Evolutionary conservation across 2,797 vertebrate species (phyloP), one percentile per base, ranked within the genome.

Genomic region (Leuciscus waleckii): DNA sequence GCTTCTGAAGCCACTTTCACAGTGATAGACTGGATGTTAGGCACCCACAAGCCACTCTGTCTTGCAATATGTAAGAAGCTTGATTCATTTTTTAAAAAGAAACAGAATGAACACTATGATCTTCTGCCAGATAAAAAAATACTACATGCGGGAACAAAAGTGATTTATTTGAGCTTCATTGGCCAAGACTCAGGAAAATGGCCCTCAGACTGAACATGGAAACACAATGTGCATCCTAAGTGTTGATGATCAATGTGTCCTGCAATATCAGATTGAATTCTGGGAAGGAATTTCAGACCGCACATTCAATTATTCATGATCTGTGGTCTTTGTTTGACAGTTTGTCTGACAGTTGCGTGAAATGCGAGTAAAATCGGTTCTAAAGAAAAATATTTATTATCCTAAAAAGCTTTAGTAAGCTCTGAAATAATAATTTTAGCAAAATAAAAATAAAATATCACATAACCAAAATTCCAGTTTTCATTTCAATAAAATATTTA

Each of bases 391-490:
- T 51, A 79, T 65, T 79, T 84, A 19, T 7, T 61, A 32, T 79
- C 51, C 39, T 37, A 63, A 23, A 43, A 69, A 58, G 29, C 41
- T 87, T 84, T 56, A 73, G 46, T 39, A 32, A 86, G 75, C 81
- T 71, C 71, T 2, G 39, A 81, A 85, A 78, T 46, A 43, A 58
- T 23, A 67, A 63, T 56, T 54, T 76, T 35, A 77, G 79, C 17
- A 54, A 41, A 78, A 79, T 13, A 68, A 37, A 46, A 68, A 23
- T 68, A 84, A 79, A 89, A 87, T 83, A 61, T 86, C 49, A 90
- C 82, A 74, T 87, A 61, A 86, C 39, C 79, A 39, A 26, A 19
- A 81, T 90, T 92, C 89, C 89, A 91, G 89, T 92, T 91, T 89
- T 87, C 61, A 67, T 81, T 83, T 89, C 73, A 71, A 46, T 39